A percentile compares a stretch with the other conserved stretches of the same genome.
Conservation (phyloP, 2,888 invertebrate species). For the Rapana venosa region DNA sequence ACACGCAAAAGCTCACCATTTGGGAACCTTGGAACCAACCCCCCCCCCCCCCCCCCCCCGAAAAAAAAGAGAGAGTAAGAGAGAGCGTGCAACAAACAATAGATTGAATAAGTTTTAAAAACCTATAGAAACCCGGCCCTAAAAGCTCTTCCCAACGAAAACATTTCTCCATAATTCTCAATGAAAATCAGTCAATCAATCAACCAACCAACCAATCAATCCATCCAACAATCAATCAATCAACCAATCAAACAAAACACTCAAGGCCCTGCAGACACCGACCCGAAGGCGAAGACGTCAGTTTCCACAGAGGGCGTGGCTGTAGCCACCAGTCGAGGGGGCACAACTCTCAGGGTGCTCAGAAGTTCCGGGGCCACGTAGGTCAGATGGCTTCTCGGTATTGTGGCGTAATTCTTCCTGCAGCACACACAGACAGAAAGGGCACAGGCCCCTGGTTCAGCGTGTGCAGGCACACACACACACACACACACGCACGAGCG, state of each 20-base stretch:
- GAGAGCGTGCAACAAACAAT: too few relatives aligned
- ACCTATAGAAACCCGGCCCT: too few relatives aligned
- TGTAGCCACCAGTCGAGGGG: conserved; percentile 82
- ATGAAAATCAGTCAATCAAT: too few relatives aligned
- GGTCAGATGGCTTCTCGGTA: conserved; percentile 75
- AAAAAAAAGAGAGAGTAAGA: too few relatives aligned
- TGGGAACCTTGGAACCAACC: too few relatives aligned
- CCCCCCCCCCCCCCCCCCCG: too few relatives aligned
- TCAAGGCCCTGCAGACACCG: conserved; percentile 69
- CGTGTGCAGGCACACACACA: neutral
- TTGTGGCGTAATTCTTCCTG: conserved; percentile 70
- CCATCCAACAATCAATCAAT: neutral
- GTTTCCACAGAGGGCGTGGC: conserved; percentile 93
- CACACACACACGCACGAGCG: neutral
- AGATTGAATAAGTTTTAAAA: too few relatives aligned
- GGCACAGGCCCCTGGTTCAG: neutral
- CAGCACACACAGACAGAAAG: neutral
- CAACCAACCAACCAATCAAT: neutral
- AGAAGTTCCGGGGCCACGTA: conserved; percentile 98
- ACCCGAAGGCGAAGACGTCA: conserved; percentile 98
- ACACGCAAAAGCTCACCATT: too few relatives aligned
- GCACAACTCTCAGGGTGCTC: conserved; percentile 84
- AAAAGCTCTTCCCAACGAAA: too few relatives aligned
- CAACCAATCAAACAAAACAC: neutral
- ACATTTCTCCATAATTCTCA: too few relatives aligned